Evolutionary conservation across 2,113 vertebrate genomes (phyloP).

Genomic region (Vanacampus margaritifer): DNA sequence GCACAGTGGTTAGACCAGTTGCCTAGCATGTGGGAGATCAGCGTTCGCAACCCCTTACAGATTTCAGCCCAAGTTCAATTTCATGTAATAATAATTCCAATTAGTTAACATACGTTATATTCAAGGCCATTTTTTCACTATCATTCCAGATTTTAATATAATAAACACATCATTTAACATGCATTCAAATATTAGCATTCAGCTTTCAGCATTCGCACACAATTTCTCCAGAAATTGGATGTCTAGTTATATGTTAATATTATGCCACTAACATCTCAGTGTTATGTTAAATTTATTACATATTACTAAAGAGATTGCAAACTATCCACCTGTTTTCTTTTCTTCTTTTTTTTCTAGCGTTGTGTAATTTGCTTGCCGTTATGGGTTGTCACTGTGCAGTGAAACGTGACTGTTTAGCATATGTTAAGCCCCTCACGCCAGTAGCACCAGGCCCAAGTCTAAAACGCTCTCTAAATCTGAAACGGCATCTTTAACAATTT

Average conservation of each 20-base stretch:
- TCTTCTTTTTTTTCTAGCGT: slow-evolving; percentile 33
- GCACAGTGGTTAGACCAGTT: too few relatives aligned
- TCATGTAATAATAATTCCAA: too few relatives aligned
- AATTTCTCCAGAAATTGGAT: too few relatives aligned
- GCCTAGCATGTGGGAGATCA: too few relatives aligned
- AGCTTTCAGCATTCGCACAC: too few relatives aligned
- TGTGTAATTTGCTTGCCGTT: slow-evolving; percentile 43
- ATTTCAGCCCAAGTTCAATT: too few relatives aligned
- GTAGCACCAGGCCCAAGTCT: slow-evolving; percentile 28
- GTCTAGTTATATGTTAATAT: slow-evolving; percentile 18
- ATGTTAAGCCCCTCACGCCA: slow-evolving; percentile 44
- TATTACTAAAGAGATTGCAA: slow-evolving; percentile 23
- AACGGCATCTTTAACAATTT: slow-evolving; percentile 6
- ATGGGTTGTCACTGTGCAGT: slow-evolving; percentile 59
- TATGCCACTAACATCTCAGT: slow-evolving; percentile 11
- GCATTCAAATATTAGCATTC: too few relatives aligned
- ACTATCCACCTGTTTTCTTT: slow-evolving; percentile 15
- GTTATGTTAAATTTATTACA: slow-evolving; percentile 27
- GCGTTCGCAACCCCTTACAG: too few relatives aligned
- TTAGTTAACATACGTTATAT: too few relatives aligned
- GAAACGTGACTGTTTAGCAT: slow-evolving; percentile 67
- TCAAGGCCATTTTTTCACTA: too few relatives aligned
- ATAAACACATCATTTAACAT: too few relatives aligned
- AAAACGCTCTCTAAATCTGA: slow-evolving; percentile 30
- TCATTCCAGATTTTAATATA: too few relatives aligned